Evolutionary conservation across 1,140 invertebrate genomes (phyloP), one percentile per base, ranked within the genome.

Genomic region (Heliconius congener): DNA sequence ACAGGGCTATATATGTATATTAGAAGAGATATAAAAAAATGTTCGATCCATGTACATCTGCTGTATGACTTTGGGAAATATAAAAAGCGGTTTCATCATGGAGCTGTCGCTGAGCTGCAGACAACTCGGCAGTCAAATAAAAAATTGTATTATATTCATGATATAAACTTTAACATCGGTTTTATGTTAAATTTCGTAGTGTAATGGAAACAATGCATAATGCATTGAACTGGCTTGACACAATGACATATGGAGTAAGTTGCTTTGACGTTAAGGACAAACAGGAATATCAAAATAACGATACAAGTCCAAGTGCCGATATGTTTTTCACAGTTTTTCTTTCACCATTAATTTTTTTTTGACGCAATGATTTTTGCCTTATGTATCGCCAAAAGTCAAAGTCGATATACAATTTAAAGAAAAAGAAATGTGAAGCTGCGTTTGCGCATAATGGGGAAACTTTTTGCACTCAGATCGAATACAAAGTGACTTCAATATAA

Each of bases 131-230:
- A 80, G 84, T 82, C 81, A 76, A 82, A 84, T 87, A 91, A 93
- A 90, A 92, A 93, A 90, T 82, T 84, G 85, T 86, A 92, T 89
- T 90, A 91, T 94, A 94, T 94, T 92, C 90, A 91, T 90, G 89
- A 85, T 86, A 89, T 87, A 91, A 91, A 92, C 88, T 81, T 93
- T 92, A 91, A 93, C 92, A 92, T 93, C 88, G 87, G 83, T 86
- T 89, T 92, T 94, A 93, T 93, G 90, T 92, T 91, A 93, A 93
- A 93, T 88, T 88, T 93, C 90, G 89, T 92, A 92, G 91, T 92
- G 90, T 92, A 94, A 94, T 94, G 90, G 92, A 94, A 94, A 91
- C 92, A 86, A 92, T 94, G 87, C 87, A 92, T 94, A 84, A 94
- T 94, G 90, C 90, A 94, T 92, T 77, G 85, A 77, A 80, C 78